These are phyloP conservation scores for Lycophotia porphyrea DNA, from an alignment of 2,888 invertebrate genomes.

Conservation along the genomic window DNA sequence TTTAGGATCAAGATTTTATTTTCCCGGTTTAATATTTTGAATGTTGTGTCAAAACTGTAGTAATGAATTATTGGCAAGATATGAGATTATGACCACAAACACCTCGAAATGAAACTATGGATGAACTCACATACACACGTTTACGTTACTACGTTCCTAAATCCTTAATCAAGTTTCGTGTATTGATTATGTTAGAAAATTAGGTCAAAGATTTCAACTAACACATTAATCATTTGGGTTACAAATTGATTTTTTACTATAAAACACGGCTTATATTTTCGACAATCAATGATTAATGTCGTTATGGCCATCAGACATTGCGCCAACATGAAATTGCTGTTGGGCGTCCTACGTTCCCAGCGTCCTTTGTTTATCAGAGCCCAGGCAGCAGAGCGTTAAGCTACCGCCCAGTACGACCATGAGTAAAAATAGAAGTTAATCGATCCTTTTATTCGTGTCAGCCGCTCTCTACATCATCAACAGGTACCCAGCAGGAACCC, in stretches of 20 bases:
- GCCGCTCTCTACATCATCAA: constrained; percentile 79
- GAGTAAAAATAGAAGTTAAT: constrained; percentile 89
- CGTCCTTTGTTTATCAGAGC: constrained; percentile 77
- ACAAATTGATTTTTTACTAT: not conserved
- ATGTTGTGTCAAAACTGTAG: not conserved
- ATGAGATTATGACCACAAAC: not conserved
- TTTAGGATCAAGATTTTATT: not conserved
- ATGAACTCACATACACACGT: not conserved
- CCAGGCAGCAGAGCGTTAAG: constrained; percentile 74
- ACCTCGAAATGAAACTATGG: not conserved
- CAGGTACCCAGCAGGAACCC: constrained; percentile 65
- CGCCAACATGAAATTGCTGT: constrained; percentile 76
- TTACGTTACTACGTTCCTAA: constrained; percentile 2
- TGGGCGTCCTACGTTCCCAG: constrained; percentile 68
- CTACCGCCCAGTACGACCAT: constrained; percentile 75
- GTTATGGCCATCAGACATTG: constrained; percentile 53
- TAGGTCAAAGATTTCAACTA: constrained; percentile 37
- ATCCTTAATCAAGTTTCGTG: constrained; percentile 8
- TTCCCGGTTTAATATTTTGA: not conserved
- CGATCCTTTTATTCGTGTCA: constrained; percentile 89
- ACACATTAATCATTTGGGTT: constrained; percentile 21
- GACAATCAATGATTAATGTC: constrained; percentile 27
- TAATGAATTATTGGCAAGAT: not conserved
- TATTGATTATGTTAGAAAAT: constrained; percentile 46
- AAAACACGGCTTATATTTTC: constrained; percentile 8